phyloP scores from a whole-genome alignment of 2,113 vertebrate species.

The Procavia capensis region DNA sequence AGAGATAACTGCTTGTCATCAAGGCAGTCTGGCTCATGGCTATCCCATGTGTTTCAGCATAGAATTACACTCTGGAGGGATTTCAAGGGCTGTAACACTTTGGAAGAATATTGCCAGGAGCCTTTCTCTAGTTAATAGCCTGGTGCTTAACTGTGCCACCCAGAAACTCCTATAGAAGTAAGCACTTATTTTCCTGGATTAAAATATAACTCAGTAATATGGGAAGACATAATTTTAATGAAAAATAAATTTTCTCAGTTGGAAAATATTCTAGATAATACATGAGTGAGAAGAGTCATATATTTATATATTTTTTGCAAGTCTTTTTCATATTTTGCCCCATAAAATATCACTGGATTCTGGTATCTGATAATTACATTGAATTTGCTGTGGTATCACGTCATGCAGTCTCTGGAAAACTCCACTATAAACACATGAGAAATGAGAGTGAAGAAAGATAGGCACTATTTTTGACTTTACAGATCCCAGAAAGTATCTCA shows the following conservation, averaged over 20 bases:
- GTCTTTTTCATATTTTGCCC: background rate
- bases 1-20: background rate
- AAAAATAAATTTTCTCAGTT: slow-evolving; percentile 1
- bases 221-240: background rate
- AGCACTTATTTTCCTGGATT: background rate
- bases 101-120: too few species aligned
- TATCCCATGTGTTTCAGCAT: too few species aligned
- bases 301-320: background rate
- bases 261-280: background rate
- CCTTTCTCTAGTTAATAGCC: too few species aligned
- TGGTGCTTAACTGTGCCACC: too few species aligned
- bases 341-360: background rate
- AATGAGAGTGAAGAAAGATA: background rate
- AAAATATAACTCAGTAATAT: background rate
- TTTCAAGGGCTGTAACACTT: too few species aligned
- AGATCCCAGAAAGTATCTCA: background rate
- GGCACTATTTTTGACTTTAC: background rate
- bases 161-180: background rate
- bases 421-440: background rate
- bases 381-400: background rate
- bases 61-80: too few species aligned
- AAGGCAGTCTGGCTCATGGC: too few species aligned
- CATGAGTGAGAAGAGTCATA: background rate
- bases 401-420: background rate
- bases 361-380: background rate